Percentiles rank a stretch among this genome's conserved stretches.
Conservation (phyloP, 2,888 invertebrate species). For the Andrena flavipes region DNA sequence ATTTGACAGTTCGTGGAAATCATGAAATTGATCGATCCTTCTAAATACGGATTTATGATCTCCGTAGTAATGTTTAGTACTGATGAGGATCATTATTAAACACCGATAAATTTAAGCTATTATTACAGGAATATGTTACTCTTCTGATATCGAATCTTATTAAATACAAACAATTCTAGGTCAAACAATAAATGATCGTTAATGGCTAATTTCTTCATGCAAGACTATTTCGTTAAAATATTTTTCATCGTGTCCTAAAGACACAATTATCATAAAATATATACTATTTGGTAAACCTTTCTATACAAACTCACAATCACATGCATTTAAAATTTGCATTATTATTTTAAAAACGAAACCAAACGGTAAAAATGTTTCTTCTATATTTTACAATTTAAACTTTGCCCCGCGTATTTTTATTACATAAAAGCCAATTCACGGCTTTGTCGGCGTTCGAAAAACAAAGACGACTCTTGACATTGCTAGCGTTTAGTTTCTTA, state of each 20-base stretch:
- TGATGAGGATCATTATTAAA: background rate
- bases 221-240: background rate
- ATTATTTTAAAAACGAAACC: background rate
- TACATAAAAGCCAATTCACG: background rate
- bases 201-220: background rate
- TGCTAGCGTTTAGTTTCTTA: background rate
- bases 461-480: background rate
- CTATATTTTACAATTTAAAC: too few relatives aligned
- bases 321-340: background rate
- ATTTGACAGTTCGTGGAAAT: conserved; percentile 20
- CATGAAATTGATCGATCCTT: background rate
- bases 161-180: background rate
- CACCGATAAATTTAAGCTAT: background rate
- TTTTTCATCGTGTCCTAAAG: background rate
- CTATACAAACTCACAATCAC: background rate
- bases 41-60: background rate
- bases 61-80: background rate
- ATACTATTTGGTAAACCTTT: background rate
- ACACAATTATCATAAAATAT: background rate
- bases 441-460: background rate
- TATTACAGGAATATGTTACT: conserved; percentile 1
- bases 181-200: background rate
- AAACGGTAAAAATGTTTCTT: too few relatives aligned
- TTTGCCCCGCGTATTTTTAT: too few relatives aligned
- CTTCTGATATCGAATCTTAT: background rate